Base-by-base conservation (phyloP, 1,140 invertebrate species). In the Calliphora vicina region DNA sequence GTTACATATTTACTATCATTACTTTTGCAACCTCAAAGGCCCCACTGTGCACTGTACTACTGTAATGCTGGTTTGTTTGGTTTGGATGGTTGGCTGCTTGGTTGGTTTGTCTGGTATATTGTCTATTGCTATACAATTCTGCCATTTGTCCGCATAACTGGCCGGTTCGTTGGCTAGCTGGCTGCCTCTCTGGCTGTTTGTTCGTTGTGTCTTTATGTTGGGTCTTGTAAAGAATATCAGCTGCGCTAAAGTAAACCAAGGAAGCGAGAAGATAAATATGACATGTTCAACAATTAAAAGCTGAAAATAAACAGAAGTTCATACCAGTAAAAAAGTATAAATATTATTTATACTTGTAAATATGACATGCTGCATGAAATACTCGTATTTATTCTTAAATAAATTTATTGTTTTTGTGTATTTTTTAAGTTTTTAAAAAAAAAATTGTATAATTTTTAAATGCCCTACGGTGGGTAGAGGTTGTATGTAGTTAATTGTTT, bases 201-300 rank as follows among this genome's bases (percentile, higher is more conserved):
- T 5, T n/a, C 1, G 61, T 12, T 20, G 20, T 67, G n/a, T 23
- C n/a, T 67, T 2, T 23, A n/a, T 23, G n/a, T 17, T 67, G n/a
- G 57, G 10, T 67, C 57, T 67, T 20, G n/a, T 25, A 67, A 67
- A 23, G 61, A 67, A 67, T 67, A 43, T 78, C 74, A 78, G 74
- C 74, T 78, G 74, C 74, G 35, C 35, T 78, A 78, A 78, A 78
- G 35, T 43, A 78, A 78, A 78, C 74, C 74, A 78, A 78, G 74
- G 74, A 78, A 78, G 74, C 74, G 74, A 42, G 74, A 78, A 78
- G 74, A 78, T 78, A 78, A 78, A 78, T 78, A 78, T 78, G 74
- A 78, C 74, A 78, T 78, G 74, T 78, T 78, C 74, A 78, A 78
- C 74, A 78, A 78, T 78, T 78, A 78, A 78, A 78, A 78, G 74